Conservation (phyloP, 35 echinoderm and acorn worm species). For the Stichopus chloronotus region DNA sequence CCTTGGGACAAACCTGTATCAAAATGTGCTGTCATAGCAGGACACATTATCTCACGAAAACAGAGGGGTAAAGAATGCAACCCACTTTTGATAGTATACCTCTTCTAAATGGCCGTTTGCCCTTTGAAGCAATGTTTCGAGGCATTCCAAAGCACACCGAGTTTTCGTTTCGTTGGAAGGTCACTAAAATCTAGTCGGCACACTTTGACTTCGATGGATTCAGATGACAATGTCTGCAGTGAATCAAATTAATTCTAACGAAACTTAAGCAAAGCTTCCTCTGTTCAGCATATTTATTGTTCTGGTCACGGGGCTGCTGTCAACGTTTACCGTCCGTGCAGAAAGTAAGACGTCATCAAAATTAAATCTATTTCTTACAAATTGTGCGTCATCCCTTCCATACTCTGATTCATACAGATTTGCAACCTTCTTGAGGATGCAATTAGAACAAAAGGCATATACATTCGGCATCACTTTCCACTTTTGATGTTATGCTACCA, state of each 20-base stretch:
- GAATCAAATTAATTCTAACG: slow-evolving; percentile 53
- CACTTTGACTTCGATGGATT: slow-evolving; percentile 51
- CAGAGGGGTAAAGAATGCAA: slow-evolving; percentile 64
- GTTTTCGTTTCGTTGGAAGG: slow-evolving; percentile 52
- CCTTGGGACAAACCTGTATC: slow-evolving; percentile 24
- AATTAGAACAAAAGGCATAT: slow-evolving; percentile 59
- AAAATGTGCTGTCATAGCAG: slow-evolving; percentile 60
- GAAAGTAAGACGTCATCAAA: slow-evolving; percentile 55
- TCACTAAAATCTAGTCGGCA: slow-evolving; percentile 48
- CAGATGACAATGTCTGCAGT: slow-evolving; percentile 45
- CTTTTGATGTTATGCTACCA: not conserved
- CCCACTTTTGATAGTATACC: slow-evolving; percentile 74
- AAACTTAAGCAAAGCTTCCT: slow-evolving; percentile 72
- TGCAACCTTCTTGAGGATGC: slow-evolving; percentile 64
- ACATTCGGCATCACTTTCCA: slow-evolving; percentile 7
- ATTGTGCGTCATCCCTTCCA: slow-evolving; percentile 41
- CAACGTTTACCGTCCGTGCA: slow-evolving; percentile 35
- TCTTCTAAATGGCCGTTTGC: slow-evolving; percentile 59
- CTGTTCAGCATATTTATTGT: slow-evolving; percentile 14
- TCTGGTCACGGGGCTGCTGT: slow-evolving; percentile 36
- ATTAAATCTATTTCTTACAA: slow-evolving; percentile 55
- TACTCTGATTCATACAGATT: slow-evolving; percentile 11
- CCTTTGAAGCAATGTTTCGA: slow-evolving; percentile 58
- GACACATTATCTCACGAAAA: slow-evolving; percentile 55
- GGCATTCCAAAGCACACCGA: slow-evolving; percentile 66